Evolutionary conservation across 2,113 vertebrate genomes (phyloP), one percentile per base, ranked within the genome.

Genomic region (Pycnonotus jocosus): DNA sequence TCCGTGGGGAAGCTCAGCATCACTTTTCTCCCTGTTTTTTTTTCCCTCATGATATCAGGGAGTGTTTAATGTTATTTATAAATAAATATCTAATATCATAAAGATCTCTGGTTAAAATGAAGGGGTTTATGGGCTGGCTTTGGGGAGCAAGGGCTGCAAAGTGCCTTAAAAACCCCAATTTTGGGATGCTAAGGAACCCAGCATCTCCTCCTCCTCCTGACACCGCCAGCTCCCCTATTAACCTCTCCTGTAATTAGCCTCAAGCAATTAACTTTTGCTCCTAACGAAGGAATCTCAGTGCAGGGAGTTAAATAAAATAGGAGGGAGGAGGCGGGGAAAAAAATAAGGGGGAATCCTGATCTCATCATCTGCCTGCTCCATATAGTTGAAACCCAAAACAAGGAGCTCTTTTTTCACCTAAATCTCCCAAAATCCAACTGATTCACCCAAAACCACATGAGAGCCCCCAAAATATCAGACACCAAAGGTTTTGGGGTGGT

Each of bases 221-320:
- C 8, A 24, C 50, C 0, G 0, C 38, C 81, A 71, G 64, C 42
- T 91, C 60, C 73, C 50, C 50, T 9, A 77, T 93, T 87, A 92
- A 90, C 82, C 80, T 76, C 40, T 27, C 47, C 58, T 5, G 5
- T 68, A 93, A 95, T 93, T 87, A 93, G 81, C 80, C 47, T 10
- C 25, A 8, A 90, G 81, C 82, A 90, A 95, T 94, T 93, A 93
- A 90, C 88, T 90, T 87, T 51, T 81, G 78, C 65, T 79, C 86
- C 88, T 79, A 70, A 88, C 1, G 31, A 60, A 81, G 79, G 38
- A 74, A 88, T 85, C 74, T 64, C 61, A 40, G 66, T 1, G 1
- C 20, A 1, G 18, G 58, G 84, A 78, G 35, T 50, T 66, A 38
- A 66, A 86, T 47, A 87, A 90, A 92, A 62, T 17, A 38, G 12